Conservation (phyloP, 2,113 vertebrate species). For the Danionella cerebrum region DNA sequence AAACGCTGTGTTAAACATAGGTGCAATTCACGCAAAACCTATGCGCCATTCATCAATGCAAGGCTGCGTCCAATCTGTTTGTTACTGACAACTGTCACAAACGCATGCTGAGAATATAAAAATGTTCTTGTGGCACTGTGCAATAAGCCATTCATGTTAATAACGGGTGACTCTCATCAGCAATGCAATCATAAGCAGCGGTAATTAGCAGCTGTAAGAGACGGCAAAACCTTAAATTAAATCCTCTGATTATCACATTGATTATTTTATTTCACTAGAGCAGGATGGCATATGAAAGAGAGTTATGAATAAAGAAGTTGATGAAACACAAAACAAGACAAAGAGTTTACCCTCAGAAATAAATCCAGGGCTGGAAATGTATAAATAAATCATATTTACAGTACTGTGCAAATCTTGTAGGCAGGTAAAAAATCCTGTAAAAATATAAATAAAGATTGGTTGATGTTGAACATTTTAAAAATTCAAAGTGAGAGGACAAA, state of each 20-base stretch:
- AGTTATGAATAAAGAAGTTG: neutral
- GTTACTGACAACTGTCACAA: constrained; percentile 2
- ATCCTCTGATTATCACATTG: constrained; percentile 23
- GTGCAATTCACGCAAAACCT: neutral
- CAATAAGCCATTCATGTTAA: constrained; percentile 15
- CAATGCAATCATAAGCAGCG: constrained; percentile 30
- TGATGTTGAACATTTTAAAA: too few relatives aligned
- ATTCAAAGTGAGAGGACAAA: too few relatives aligned
- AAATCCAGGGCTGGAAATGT: too few relatives aligned
- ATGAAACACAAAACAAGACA: neutral
- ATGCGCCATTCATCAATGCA: neutral
- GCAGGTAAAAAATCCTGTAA: too few relatives aligned
- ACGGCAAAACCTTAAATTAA: constrained; percentile 24
- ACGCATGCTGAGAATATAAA: constrained; percentile 1
- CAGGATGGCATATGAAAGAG: neutral
- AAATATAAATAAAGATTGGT: too few relatives aligned
- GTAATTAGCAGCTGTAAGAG: constrained; percentile 31
- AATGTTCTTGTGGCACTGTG: constrained; percentile 19
- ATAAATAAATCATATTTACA: too few relatives aligned
- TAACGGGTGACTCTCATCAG: constrained; percentile 30
- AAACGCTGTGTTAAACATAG: neutral
- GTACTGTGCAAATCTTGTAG: too few relatives aligned
- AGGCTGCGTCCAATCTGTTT: constrained; percentile 13
- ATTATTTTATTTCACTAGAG: constrained; percentile 28
- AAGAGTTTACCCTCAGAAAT: too few relatives aligned